A percentile compares a stretch with the other conserved stretches of the same genome.
Evolutionary conservation across 2,113 vertebrate genomes (phyloP).

Genomic region (Trochalopteron elliotii): DNA sequence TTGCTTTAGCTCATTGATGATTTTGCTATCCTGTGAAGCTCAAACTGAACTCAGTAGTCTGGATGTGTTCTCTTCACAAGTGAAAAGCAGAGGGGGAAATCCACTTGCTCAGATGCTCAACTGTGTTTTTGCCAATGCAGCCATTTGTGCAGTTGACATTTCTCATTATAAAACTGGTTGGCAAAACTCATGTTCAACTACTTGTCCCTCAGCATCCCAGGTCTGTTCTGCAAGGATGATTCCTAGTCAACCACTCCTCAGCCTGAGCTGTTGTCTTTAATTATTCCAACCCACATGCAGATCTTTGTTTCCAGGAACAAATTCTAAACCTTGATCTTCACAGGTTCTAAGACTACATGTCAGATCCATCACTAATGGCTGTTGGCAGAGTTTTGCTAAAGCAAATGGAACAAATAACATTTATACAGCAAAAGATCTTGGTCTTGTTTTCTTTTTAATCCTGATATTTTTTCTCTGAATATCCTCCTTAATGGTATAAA

Average conservation of each 20-base stretch:
- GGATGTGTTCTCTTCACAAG: neutral
- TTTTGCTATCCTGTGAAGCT: neutral
- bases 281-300: neutral
- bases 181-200: neutral
- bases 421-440: neutral
- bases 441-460: neutral
- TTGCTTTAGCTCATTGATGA: neutral
- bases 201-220: neutral
- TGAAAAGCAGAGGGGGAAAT: neutral
- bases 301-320: neutral
- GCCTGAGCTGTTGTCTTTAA: neutral
- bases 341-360: neutral
- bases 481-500: neutral
- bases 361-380: neutral
- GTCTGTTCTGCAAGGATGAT: neutral
- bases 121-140: neutral
- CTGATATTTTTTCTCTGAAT: neutral
- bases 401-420: neutral
- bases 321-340: neutral
- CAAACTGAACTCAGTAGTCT: neutral
- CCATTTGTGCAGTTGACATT: neutral
- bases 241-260: neutral
- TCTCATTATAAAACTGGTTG: neutral
- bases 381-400: neutral
- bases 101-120: neutral